Evolutionary conservation across 2,888 invertebrate species (phyloP).

Genomic region (Luffia ferchaultella): DNA sequence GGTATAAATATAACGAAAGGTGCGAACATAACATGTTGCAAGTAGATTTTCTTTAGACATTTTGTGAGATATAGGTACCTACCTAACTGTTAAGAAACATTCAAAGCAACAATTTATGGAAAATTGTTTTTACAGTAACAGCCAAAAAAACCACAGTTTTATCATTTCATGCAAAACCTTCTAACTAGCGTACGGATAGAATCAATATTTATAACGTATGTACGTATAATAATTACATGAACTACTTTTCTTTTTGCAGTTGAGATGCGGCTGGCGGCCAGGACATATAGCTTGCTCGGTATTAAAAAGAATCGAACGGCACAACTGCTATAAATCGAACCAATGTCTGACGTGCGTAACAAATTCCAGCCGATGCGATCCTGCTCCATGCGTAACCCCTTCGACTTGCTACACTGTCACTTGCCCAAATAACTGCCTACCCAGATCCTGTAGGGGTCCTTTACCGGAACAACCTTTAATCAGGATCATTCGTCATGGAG

Average conservation of each 20-base stretch:
- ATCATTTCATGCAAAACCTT: no score
- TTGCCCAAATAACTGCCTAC: constrained; percentile 28
- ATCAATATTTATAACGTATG: no score
- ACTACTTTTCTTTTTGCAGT: constrained; percentile 20
- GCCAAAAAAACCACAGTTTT: no score
- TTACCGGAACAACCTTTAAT: constrained; percentile 33
- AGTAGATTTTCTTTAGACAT: no score
- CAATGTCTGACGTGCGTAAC: background rate
- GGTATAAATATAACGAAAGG: no score
- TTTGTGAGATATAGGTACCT: background rate
- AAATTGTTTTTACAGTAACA: no score
- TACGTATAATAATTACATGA: background rate
- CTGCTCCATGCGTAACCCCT: background rate
- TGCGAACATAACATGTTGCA: no score
- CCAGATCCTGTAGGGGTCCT: constrained; percentile 28
- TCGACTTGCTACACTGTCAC: background rate
- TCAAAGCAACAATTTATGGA: no score
- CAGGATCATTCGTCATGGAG: constrained; percentile 41
- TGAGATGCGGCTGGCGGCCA: constrained; percentile 56
- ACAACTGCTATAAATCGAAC: constrained; percentile 30
- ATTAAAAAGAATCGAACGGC: constrained; percentile 41
- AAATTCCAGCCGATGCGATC: constrained; percentile 19
- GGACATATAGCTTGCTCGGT: constrained; percentile 56
- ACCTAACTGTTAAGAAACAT: background rate
- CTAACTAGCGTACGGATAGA: no score